phyloP scores from a whole-genome alignment of 2,797 vertebrate species.

The Atherinosoma microstoma region DNA sequence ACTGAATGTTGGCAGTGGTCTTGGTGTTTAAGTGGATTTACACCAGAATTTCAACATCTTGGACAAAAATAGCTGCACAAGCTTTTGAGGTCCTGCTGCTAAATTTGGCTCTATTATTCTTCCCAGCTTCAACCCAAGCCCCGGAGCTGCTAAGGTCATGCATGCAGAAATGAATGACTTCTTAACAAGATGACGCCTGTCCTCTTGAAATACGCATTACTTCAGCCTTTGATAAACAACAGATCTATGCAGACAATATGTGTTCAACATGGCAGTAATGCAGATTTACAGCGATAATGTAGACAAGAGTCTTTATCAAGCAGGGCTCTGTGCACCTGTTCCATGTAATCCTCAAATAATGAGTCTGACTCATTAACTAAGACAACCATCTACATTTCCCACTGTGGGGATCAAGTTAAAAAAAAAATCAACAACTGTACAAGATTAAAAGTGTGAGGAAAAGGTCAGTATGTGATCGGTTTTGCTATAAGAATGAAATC shows the following conservation, averaged over 20 bases:
- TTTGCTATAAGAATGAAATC: slow-evolving; percentile 17
- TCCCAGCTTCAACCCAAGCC: slow-evolving; percentile 40
- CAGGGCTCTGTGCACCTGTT: slow-evolving; percentile 70
- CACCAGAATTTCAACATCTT: slow-evolving; percentile 51
- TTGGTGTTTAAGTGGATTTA: slow-evolving; percentile 29
- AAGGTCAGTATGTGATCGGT: slow-evolving; percentile 36
- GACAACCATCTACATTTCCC: slow-evolving; percentile 56
- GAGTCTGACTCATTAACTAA: slow-evolving; percentile 63
- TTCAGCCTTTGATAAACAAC: slow-evolving; percentile 61
- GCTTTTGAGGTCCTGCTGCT: slow-evolving; percentile 27
- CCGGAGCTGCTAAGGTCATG: slow-evolving; percentile 17
- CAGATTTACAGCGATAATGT: slow-evolving; percentile 44
- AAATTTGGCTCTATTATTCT: slow-evolving; percentile 54
- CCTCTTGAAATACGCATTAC: slow-evolving; percentile 68
- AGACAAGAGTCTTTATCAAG: slow-evolving; percentile 55
- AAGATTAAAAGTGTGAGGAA: slow-evolving; percentile 45
- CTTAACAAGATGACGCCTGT: slow-evolving; percentile 54
- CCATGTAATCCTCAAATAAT: slow-evolving; percentile 75
- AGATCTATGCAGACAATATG: slow-evolving; percentile 31
- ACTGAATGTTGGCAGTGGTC: slow-evolving; percentile 36
- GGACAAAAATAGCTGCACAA: slow-evolving; percentile 39
- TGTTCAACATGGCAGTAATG: slow-evolving; percentile 28
- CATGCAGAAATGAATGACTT: slow-evolving; percentile 55
- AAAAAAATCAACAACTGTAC: slow-evolving; percentile 37
- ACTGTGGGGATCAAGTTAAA: slow-evolving; percentile 54